These are phyloP conservation scores for Hyposoter dolosus DNA, from an alignment of 2,888 invertebrate species.

Conservation along the genomic window DNA sequence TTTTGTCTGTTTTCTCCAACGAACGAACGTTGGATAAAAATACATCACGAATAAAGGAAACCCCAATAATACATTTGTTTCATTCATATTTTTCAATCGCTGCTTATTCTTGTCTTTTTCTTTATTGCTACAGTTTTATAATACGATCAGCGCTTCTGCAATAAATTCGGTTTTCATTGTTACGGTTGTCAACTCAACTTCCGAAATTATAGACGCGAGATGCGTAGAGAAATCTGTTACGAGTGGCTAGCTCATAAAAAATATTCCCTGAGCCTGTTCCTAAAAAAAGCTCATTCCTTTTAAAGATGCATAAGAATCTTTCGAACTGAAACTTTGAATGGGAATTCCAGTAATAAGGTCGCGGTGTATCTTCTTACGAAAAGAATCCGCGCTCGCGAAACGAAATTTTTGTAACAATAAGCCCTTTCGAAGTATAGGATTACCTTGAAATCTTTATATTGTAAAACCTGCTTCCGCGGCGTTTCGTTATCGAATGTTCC, in stretches of 20 bases:
- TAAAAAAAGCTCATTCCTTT: not conserved
- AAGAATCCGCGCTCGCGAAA: not conserved
- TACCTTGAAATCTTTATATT: not conserved
- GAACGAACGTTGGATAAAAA: not conserved
- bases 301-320: not conserved
- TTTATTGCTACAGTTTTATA: not conserved
- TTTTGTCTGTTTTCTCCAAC: not conserved
- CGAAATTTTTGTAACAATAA: not conserved
- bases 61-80: not conserved
- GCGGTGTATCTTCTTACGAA: slow-evolving; percentile 1
- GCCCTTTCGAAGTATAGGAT: not conserved
- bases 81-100: not conserved
- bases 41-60: not conserved
- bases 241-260: not conserved
- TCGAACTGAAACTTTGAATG: not conserved
- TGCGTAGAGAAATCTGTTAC: not conserved
- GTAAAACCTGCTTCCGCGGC: not conserved
- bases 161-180: not conserved
- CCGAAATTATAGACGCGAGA: not conserved
- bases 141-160: too few relatives aligned
- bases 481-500: not conserved
- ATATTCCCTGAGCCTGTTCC: not conserved
- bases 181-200: not conserved
- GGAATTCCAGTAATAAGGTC: not conserved
- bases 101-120: not conserved